Evolutionary conservation across 2,797 vertebrate species (phyloP), one percentile per base, ranked within the genome.

Genomic region (Pseudochromis fuscus): DNA sequence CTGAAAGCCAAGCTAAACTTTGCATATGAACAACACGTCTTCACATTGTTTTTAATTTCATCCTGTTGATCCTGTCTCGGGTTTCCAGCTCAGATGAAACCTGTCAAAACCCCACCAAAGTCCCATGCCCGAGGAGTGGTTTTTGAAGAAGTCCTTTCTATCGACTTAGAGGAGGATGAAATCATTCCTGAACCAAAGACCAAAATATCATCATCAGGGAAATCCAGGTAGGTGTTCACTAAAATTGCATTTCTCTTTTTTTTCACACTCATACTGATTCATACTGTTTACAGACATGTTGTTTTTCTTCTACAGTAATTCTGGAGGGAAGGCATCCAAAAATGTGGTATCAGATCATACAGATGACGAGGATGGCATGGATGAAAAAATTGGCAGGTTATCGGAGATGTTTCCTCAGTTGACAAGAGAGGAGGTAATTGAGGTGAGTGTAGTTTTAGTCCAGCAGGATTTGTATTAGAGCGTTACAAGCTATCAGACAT

Each of bases 351-450:
- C 7, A 0, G 33, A 49, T 60, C 12, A 73, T 16, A 59, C 67
- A 1, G 82, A 88, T 0, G 92, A 92, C 1, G 90, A 92, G 18
- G 91, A 93, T 31, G 73, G 82, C 4, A 24, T 88, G 53, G 90
- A 91, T 3, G 88, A 92, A 11, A 96, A 95, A 79, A 68, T 94
- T 12, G 77, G 74, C 75, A 94, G 85, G 56, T 79, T 97, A 40
- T 84, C 91, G 76, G 95, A 97, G 57, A 88, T 94, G 53, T 97
- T 97, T 73, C 96, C 97, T 35, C 93, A 96, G 58, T 87, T 92
- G 86, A 90, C 67, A 30, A 93, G 93, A 71, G 72, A 37, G 28
- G 92, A 96, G 48, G 74, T 96, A 4, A 77, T 93, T 67, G 86
- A 97, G 90, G 97, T 89, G 40, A 85, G 87, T 49, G 7, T 1